These are phyloP conservation scores for Peromyscus polionotus DNA, from an alignment of 2,113 vertebrate species.

Conservation along the genomic window DNA sequence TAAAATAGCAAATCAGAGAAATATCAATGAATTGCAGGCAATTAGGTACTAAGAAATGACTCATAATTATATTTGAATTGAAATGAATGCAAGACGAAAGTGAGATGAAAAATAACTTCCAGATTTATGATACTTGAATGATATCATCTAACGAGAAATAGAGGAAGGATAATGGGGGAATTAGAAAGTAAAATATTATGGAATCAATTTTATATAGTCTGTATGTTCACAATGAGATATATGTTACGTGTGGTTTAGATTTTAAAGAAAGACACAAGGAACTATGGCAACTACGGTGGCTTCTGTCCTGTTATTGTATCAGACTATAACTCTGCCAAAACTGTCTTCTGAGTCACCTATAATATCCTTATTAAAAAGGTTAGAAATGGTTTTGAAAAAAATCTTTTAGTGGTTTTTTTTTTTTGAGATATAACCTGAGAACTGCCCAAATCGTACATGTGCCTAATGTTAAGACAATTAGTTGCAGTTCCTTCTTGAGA, in stretches of 20 bases:
- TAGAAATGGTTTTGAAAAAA: background rate
- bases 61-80: background rate
- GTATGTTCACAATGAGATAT: background rate
- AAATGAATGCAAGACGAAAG: background rate
- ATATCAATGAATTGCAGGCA: background rate
- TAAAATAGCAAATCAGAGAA: background rate
- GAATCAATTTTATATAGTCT: background rate
- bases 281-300: background rate
- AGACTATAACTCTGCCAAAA: background rate
- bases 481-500: background rate
- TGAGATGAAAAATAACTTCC: background rate
- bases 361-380: background rate
- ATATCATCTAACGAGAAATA: background rate
- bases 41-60: background rate
- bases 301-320: background rate
- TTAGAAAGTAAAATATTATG: background rate
- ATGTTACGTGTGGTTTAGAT: background rate
- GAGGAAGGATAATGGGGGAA: background rate
- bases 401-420: background rate
- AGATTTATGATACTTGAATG: background rate
- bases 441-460: background rate
- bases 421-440: background rate
- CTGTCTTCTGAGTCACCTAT: background rate
- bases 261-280: background rate
- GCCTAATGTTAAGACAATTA: background rate